Percentiles rank a stretch among this genome's conserved stretches.
These are phyloP conservation scores for Rhopilema esculentum DNA, from an alignment of 30 jellyfish, hydroid and myxozoan species.

Conservation along the genomic window DNA sequence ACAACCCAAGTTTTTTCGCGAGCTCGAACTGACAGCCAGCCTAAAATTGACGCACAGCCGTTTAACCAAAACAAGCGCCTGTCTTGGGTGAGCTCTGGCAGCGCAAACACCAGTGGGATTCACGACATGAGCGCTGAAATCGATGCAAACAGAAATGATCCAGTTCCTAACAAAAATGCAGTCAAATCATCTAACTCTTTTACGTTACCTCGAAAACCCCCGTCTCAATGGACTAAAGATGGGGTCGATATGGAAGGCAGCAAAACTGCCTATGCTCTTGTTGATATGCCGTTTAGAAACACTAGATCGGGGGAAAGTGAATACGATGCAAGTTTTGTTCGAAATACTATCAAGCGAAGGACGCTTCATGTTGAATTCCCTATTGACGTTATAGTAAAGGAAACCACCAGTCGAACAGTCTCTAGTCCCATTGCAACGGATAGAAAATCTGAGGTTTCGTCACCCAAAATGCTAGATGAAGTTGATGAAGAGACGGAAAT, in stretches of 20 bases:
- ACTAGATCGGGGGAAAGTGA: slow-evolving; percentile 37
- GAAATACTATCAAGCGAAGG: slow-evolving; percentile 78
- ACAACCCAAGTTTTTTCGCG: slow-evolving; percentile 17
- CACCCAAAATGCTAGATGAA: slow-evolving; percentile 40
- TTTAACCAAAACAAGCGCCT: slow-evolving; percentile 63
- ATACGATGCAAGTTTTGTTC: slow-evolving; percentile 72
- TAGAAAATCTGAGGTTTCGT: not conserved
- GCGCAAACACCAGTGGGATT: slow-evolving; percentile 90
- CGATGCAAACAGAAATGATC: slow-evolving; percentile 32
- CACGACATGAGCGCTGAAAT: slow-evolving; percentile 78
- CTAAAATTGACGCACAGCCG: slow-evolving; percentile 35
- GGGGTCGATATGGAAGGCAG: not conserved
- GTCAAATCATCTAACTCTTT: slow-evolving; percentile 29
- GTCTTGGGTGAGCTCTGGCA: slow-evolving; percentile 91
- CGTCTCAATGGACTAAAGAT: slow-evolving; percentile 17
- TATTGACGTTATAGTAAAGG: not conserved
- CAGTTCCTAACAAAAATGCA: slow-evolving; percentile 15
- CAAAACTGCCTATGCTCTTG: slow-evolving; percentile 60
- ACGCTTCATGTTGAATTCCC: slow-evolving; percentile 84
- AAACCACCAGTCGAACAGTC: not conserved
- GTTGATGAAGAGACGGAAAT: slow-evolving; percentile 32
- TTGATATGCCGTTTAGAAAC: slow-evolving; percentile 60
- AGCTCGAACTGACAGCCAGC: slow-evolving; percentile 37
- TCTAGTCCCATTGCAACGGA: slow-evolving; percentile 18
- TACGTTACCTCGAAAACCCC: slow-evolving; percentile 22